These are phyloP conservation scores for Drosophila insularis DNA, from an alignment of 1,140 invertebrate species.

Conservation along the genomic window DNA sequence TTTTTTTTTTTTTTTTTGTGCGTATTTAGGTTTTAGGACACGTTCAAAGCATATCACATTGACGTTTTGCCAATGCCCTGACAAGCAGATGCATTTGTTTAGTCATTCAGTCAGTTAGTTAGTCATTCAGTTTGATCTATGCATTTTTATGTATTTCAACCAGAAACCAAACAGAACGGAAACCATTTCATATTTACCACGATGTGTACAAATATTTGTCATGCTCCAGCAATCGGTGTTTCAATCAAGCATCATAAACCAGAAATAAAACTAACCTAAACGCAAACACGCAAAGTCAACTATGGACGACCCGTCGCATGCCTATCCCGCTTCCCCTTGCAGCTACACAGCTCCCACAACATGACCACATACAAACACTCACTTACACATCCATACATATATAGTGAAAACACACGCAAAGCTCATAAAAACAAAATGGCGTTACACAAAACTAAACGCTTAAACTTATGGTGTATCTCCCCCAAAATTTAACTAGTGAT, in stretches of 20 bases:
- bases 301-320: conserved; percentile 1
- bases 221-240: conserved; percentile 47
- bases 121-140: conserved; percentile 23
- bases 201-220: conserved; percentile 58
- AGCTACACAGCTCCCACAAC: conserved; percentile 14
- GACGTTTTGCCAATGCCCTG: conserved; percentile 54
- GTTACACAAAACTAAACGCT: conserved; percentile 62
- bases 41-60: conserved; percentile 64
- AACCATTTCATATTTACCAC: conserved; percentile 28
- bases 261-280: conserved; percentile 32
- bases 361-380: conserved; percentile 24
- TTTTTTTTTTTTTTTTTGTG: not conserved
- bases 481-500: conserved; percentile 6
- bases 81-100: conserved; percentile 8
- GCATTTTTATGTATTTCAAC: conserved; percentile 1
- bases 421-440: conserved; percentile 71
- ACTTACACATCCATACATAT: conserved; percentile 21
- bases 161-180: conserved; percentile 1
- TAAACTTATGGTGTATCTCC: conserved; percentile 12
- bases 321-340: not conserved
- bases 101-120: conserved; percentile 28
- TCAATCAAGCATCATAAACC: conserved; percentile 40
- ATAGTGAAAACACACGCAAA: conserved; percentile 31
- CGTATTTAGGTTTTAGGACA: conserved; percentile 68
- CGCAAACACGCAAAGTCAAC: conserved; percentile 43